Conservation (phyloP, 2,888 invertebrate genomes). For the Lochmaea capreae region DNA sequence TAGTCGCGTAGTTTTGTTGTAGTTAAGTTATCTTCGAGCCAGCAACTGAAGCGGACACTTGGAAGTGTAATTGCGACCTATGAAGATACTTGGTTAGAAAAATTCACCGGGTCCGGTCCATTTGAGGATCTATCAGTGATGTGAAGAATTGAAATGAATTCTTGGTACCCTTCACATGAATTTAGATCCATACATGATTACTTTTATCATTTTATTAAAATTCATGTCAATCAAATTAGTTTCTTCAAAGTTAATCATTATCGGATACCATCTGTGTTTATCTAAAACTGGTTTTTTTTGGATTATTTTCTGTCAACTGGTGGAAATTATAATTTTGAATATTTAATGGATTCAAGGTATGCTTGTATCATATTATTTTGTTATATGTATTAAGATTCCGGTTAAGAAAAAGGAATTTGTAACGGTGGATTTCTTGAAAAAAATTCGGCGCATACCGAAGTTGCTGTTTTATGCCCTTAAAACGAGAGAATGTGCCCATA, state of each 20-base stretch:
- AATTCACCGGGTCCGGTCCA: conserved; percentile 40
- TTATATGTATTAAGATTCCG: no score
- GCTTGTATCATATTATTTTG: no score
- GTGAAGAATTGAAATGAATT: conserved; percentile 53
- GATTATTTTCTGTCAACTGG: conserved; percentile 22
- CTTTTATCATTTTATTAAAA: conserved; percentile 50
- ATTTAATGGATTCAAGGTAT: no score
- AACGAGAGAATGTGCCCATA: conserved; percentile 47
- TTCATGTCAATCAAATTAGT: conserved; percentile 53
- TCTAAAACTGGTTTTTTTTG: conserved; percentile 37
- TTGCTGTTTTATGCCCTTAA: conserved; percentile 20
- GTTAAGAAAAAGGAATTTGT: no score
- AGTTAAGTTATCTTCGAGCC: no score
- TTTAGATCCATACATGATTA: conserved; percentile 51
- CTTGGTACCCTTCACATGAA: conserved; percentile 55
- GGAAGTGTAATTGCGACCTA: no score
- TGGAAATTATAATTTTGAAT: conserved; percentile 8
- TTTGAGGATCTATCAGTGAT: conserved; percentile 45
- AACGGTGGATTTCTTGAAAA: no score
- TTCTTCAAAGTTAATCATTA: conserved; percentile 48
- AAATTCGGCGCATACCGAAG: background rate
- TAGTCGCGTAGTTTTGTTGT: no score
- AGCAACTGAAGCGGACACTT: no score
- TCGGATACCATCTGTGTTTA: conserved; percentile 42
- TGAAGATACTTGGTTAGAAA: no score